Evolutionary conservation across 2,797 vertebrate genomes (phyloP), one percentile per base, ranked within the genome.

Genomic region (Melanotaenia boesemani): DNA sequence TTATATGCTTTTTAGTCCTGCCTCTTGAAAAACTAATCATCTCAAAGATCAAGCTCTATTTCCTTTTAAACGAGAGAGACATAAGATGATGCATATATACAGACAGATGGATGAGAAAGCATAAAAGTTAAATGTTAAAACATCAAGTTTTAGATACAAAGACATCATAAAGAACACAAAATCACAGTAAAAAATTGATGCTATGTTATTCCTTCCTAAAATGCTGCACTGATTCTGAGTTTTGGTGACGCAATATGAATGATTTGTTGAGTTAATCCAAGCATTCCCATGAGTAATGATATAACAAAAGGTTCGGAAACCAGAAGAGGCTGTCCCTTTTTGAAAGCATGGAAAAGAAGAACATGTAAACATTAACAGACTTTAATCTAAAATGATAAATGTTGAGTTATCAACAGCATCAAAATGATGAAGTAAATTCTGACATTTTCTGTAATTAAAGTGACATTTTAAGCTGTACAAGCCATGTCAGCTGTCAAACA

Each of bases 231-330:
- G 69, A 46, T 50, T 66, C 41, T 77, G 46, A 50, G 24, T 71
- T 74, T 74, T 61, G 41, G 48, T 83, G 74, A 78, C 74, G 69
- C 74, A 67, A 65, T 3, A 24, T 72, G 55, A 86, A 74, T 57
- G 76, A 88, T 78, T 72, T 0, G 28, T 72, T 16, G 39, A 56
- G 76, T 75, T 67, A 70, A 79, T 77, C 79, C 69, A 83, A 73
- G 63, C 62, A 52, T 84, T 68, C 81, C 71, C 75, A 76, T 18
- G 70, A 80, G 81, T 77, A 81, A 86, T 16, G 44, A 77, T 28
- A 56, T 22, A 74, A 81, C 80, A 90, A 79, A 87, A 85, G 84
- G 79, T 76, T 34, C 26, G 15, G 11, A 70, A 75, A 81, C 71
- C 56, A 83, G 63, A 64, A 46, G 41, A 77, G 65, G 67, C 34